These are phyloP conservation scores for Anoplophora glabripennis DNA, from an alignment of 1,140 invertebrate genomes.

Conservation along the genomic window DNA sequence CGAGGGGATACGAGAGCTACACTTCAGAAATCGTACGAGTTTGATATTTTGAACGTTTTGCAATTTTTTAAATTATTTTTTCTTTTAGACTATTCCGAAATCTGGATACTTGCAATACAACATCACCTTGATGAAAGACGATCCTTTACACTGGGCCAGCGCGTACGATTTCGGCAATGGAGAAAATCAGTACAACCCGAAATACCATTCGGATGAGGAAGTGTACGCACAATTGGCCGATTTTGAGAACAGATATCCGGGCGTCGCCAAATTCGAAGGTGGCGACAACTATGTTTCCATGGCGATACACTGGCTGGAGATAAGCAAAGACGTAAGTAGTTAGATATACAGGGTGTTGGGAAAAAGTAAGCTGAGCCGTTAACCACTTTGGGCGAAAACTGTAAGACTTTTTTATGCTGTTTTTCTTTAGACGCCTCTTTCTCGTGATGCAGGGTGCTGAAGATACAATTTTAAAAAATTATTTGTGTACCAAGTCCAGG, in stretches of 20 bases:
- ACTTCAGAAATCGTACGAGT: slow-evolving; percentile 29
- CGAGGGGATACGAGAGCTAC: slow-evolving; percentile 53
- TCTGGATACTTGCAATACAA: slow-evolving; percentile 65
- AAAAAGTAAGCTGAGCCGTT: too few relatives aligned
- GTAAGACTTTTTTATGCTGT: too few relatives aligned
- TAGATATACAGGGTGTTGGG: too few relatives aligned
- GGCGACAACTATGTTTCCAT: slow-evolving; percentile 60
- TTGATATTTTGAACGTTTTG: background rate
- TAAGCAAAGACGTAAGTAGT: slow-evolving; percentile 55
- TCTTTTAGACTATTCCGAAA: slow-evolving; percentile 63
- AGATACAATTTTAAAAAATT: too few relatives aligned
- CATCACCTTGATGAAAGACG: slow-evolving; percentile 75
- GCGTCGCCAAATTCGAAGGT: slow-evolving; percentile 60
- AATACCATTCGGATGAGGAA: slow-evolving; percentile 65
- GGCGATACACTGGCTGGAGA: slow-evolving; percentile 61
- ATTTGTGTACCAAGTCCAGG: too few relatives aligned
- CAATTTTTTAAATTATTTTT: slow-evolving; percentile 9
- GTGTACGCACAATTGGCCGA: slow-evolving; percentile 61
- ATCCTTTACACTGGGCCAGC: slow-evolving; percentile 74
- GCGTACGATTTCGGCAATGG: slow-evolving; percentile 68
- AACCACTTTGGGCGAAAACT: too few relatives aligned
- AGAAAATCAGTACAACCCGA: slow-evolving; percentile 52
- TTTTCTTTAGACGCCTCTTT: too few relatives aligned
- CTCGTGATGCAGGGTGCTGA: too few relatives aligned
- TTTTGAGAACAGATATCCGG: slow-evolving; percentile 62